phyloP scores from a whole-genome alignment of 2,113 vertebrate genomes.

The Grantiella picta region DNA sequence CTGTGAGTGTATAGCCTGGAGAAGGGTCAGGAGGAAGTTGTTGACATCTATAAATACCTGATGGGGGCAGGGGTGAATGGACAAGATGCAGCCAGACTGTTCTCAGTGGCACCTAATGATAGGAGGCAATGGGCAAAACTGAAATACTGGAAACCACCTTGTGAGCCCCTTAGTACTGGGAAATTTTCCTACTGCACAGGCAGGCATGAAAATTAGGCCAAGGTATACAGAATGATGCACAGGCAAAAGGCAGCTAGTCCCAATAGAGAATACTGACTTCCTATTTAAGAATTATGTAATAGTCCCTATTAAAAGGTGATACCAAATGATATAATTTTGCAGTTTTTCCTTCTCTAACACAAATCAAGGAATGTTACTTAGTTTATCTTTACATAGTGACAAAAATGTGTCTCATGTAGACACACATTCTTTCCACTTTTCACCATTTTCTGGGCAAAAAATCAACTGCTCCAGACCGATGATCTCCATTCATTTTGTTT shows the following conservation, averaged over 20 bases:
- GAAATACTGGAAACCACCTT: neutral
- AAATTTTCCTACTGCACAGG: neutral
- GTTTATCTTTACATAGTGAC: neutral
- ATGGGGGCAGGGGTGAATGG: accelerated
- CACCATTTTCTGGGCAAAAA: neutral
- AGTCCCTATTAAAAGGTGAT: neutral
- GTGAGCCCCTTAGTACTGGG: neutral
- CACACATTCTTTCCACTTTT: neutral
- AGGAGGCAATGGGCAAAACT: neutral
- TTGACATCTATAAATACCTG: neutral
- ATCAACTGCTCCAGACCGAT: neutral
- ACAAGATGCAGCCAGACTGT: neutral
- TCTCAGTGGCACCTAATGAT: neutral
- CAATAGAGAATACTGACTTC: neutral
- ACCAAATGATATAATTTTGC: neutral
- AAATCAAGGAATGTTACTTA: neutral
- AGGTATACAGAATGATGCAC: neutral
- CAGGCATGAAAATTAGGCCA: neutral
- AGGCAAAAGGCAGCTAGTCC: neutral
- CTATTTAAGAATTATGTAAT: neutral
- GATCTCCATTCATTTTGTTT: neutral
- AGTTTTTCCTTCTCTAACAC: neutral
- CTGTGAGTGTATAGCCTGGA: neutral
- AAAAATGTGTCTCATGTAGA: neutral
- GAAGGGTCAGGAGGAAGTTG: neutral